Conservation (phyloP, 2,888 invertebrate species). For the Dicycla oo region DNA sequence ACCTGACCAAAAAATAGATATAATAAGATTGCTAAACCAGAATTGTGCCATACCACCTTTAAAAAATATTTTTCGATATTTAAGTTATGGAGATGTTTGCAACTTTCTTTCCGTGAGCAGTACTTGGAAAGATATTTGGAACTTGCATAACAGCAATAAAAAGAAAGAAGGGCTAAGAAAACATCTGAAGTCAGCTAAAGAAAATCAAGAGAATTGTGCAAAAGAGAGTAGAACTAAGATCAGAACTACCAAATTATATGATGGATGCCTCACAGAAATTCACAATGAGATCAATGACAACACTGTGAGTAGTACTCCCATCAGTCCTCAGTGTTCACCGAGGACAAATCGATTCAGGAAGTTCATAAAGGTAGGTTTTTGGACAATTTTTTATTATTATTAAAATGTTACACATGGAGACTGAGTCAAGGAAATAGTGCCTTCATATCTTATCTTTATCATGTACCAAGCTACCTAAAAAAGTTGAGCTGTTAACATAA, state of each 20-base stretch:
- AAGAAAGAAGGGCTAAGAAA: slow-evolving; percentile 75
- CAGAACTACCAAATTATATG: slow-evolving; percentile 63
- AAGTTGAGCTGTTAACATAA: neutral
- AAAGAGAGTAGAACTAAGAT: slow-evolving; percentile 65
- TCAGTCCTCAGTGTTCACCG: slow-evolving; percentile 83
- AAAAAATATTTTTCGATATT: slow-evolving; percentile 79
- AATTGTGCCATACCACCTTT: slow-evolving; percentile 77
- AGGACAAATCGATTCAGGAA: slow-evolving; percentile 82
- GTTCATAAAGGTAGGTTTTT: slow-evolving; percentile 79
- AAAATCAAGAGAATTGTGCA: slow-evolving; percentile 81
- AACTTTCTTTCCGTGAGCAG: slow-evolving; percentile 83
- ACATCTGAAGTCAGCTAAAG: slow-evolving; percentile 77
- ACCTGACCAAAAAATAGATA: slow-evolving; percentile 84
- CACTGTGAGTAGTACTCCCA: slow-evolving; percentile 61
- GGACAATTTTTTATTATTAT: neutral
- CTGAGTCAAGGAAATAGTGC: too few species aligned
- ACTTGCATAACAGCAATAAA: slow-evolving; percentile 74
- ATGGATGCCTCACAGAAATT: slow-evolving; percentile 78
- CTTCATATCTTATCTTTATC: neutral
- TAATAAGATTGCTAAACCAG: slow-evolving; percentile 80
- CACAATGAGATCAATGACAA: slow-evolving; percentile 77
- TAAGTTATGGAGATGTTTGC: slow-evolving; percentile 82
- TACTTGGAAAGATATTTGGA: slow-evolving; percentile 81
- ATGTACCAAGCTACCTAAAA: neutral
- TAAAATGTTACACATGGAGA: too few species aligned